phyloP scores from a whole-genome alignment of 2,113 vertebrate species.

The Malaclemys terrapin region DNA sequence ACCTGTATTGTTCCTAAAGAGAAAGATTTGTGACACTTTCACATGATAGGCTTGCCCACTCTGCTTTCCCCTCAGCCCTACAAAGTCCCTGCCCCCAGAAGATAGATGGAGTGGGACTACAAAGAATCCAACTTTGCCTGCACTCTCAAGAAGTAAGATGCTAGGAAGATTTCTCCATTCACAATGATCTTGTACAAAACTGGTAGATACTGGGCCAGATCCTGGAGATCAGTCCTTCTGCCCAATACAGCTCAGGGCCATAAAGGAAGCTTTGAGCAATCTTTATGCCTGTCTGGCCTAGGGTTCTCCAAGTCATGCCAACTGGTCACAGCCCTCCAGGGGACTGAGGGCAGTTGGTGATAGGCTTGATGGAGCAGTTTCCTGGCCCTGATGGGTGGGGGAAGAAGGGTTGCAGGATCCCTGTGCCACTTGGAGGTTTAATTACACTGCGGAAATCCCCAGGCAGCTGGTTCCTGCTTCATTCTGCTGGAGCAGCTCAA shows the following conservation, averaged over 20 bases:
- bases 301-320: neutral
- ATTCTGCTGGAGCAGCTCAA: neutral
- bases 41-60: fast-evolving
- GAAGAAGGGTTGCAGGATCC: neutral
- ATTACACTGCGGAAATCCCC: neutral
- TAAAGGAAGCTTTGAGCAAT: neutral
- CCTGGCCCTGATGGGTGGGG: neutral
- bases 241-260: neutral
- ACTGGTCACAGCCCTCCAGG: neutral
- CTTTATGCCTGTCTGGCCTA: neutral
- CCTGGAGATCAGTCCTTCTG: neutral
- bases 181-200: neutral
- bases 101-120: neutral
- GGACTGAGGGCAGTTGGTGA: neutral
- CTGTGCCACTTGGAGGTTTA: neutral
- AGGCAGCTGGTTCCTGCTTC: neutral
- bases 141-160: neutral
- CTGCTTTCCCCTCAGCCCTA: neutral
- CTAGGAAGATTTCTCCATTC: neutral
- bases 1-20: neutral
- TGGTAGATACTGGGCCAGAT: neutral
- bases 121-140: neutral
- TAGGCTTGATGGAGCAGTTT: neutral
- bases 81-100: neutral
- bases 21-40: neutral